These are phyloP conservation scores for Paramormyrops hopkinsi DNA, from an alignment of 2,797 vertebrate species.

Conservation along the genomic window DNA sequence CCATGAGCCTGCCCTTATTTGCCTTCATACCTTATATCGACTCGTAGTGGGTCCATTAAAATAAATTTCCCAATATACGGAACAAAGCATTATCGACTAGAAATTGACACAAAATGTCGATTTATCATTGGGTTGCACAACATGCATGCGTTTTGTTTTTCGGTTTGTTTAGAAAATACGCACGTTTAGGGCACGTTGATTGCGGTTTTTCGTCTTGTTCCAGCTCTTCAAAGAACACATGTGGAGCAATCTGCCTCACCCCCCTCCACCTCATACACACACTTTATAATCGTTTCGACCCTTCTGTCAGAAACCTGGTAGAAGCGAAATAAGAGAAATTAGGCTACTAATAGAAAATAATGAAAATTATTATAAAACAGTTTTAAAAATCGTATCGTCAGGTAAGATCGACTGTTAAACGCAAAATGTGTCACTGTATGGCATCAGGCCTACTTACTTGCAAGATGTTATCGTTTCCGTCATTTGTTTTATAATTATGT, in stretches of 20 bases:
- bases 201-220: neutral
- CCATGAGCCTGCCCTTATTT: neutral
- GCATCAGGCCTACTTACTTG: neutral
- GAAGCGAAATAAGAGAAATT: neutral
- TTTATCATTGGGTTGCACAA: neutral
- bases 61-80: neutral
- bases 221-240: neutral
- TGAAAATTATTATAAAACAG: neutral
- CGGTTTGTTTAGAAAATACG: neutral
- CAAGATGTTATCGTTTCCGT: neutral
- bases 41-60: neutral
- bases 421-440: neutral
- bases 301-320: neutral
- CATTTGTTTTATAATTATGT: neutral
- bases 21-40: neutral
- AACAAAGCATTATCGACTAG: neutral
- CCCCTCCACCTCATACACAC: neutral
- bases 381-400: neutral
- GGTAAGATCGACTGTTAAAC: neutral
- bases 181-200: neutral
- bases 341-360: neutral
- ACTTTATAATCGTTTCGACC: neutral
- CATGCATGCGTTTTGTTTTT: neutral
- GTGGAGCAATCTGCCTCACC: neutral
- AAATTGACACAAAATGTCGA: neutral